These are phyloP conservation scores for Xestia rhomboidea DNA, from an alignment of 2,888 invertebrate genomes.

Conservation along the genomic window DNA sequence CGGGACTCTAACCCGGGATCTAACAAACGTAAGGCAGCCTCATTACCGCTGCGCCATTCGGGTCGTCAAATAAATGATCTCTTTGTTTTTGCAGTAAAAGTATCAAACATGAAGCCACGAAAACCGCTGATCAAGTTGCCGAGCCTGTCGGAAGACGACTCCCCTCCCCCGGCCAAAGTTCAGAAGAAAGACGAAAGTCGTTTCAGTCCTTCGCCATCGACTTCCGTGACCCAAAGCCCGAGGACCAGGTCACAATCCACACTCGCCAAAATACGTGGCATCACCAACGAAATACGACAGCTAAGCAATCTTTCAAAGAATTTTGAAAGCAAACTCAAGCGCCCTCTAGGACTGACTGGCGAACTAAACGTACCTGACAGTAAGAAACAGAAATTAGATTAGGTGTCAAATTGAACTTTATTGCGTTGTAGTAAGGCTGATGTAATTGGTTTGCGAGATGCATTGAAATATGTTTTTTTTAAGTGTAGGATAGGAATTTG, in stretches of 20 bases:
- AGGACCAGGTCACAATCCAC: slow-evolving; percentile 71
- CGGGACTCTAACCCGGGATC: no score
- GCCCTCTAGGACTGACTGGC: slow-evolving; percentile 63
- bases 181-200: slow-evolving; percentile 65
- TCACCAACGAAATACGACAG: slow-evolving; percentile 80
- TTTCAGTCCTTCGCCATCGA: slow-evolving; percentile 61
- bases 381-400: slow-evolving; percentile 80
- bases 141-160: slow-evolving; percentile 78
- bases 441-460: slow-evolving; percentile 12
- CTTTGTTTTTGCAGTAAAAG: slow-evolving; percentile 1
- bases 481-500: background rate
- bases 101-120: slow-evolving; percentile 83
- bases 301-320: slow-evolving; percentile 75
- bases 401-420: slow-evolving; percentile 36
- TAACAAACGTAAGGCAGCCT: no score
- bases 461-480: slow-evolving; percentile 5
- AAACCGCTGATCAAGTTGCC: slow-evolving; percentile 84
- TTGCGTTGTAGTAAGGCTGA: slow-evolving; percentile 17
- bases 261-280: slow-evolving; percentile 78
- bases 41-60: no score
- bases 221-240: slow-evolving; percentile 64
- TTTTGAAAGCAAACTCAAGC: slow-evolving; percentile 75
- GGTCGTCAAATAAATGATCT: no score
- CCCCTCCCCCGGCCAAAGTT: slow-evolving; percentile 70
- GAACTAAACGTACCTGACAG: slow-evolving; percentile 67